Evolutionary conservation across 1,140 invertebrate genomes (phyloP), one percentile per base, ranked within the genome.

Genomic region (Aphelenchoides besseyi): DNA sequence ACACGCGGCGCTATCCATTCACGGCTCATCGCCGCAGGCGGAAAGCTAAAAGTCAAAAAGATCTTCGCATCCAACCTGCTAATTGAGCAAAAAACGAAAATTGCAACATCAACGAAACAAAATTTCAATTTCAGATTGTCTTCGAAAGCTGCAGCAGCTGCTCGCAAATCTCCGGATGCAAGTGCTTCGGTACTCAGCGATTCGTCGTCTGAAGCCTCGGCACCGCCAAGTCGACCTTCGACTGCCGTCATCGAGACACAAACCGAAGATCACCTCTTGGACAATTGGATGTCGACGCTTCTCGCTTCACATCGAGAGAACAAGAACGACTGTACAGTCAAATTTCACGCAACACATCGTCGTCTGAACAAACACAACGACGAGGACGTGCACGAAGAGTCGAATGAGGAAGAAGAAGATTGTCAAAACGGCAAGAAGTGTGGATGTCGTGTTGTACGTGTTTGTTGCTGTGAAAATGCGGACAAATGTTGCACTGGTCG

Each of bases 381-480:
- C 16, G 36, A 66, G 12, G 63, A 66, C 32, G 63, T 66, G 16
- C 32, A 33, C 63, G 63, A 66, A 29, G 63, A 66, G 3, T 66
- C 63, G 12, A 66, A 66, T 30, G 63, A 66, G 30, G 63, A 66
- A 30, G 63, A 66, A n/a, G 63, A 66, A 23, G 32, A 66, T 16
- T 66, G 63, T 30, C 63, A 66, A 32, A 66, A 66, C 32, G 63
- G 63, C 9, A 66, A 66, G 1, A 72, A 59, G 3, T 37, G 55
- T 41, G 64, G 57, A 3, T 69, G 63, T 28, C 62, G 73, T 3
- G 48, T 74, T n/a, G 64, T 74, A 26, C 63, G 72, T 28, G 70
- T 74, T n/a, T 74, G 73, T 55, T 74, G 73, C 41, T 74, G 73
- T 30, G 71, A 70, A 36, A 41, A 73, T 54, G 62, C 26, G 9